Conservation (phyloP, 2,113 vertebrate species). For the Gymnorhina tibicen region DNA sequence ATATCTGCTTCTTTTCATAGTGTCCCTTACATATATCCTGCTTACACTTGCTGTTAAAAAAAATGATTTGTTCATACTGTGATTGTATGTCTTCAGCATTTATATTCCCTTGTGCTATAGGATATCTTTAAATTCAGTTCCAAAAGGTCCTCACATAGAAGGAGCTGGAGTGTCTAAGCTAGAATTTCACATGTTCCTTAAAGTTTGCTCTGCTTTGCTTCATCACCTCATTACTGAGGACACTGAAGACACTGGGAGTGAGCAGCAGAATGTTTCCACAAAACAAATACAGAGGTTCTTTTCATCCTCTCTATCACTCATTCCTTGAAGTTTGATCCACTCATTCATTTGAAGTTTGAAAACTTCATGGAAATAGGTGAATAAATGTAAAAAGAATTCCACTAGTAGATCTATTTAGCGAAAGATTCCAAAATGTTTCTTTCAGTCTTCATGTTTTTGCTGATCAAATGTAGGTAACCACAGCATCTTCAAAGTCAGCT, state of each 20-base stretch:
- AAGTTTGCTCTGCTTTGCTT: background rate
- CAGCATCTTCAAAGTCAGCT: background rate
- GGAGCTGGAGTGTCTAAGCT: background rate
- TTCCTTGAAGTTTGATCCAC: too few species aligned
- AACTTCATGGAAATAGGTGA: background rate
- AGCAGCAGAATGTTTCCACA: background rate
- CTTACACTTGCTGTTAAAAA: background rate
- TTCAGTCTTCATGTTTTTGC: background rate
- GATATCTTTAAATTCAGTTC: background rate
- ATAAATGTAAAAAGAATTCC: background rate
- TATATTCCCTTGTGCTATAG: background rate
- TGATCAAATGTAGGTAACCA: background rate
- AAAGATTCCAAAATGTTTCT: background rate
- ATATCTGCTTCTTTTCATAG: background rate
- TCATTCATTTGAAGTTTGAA: too few species aligned
- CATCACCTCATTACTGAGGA: background rate
- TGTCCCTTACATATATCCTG: background rate
- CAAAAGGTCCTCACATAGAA: background rate
- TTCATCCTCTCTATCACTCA: background rate
- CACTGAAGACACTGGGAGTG: background rate
- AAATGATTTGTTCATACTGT: background rate
- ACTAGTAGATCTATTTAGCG: background rate
- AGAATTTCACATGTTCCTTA: background rate
- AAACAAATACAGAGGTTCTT: background rate
- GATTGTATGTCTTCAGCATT: background rate